Evolutionary conservation across 2,113 vertebrate species (phyloP), one percentile per base, ranked within the genome.

Genomic region (Gobio gobio): DNA sequence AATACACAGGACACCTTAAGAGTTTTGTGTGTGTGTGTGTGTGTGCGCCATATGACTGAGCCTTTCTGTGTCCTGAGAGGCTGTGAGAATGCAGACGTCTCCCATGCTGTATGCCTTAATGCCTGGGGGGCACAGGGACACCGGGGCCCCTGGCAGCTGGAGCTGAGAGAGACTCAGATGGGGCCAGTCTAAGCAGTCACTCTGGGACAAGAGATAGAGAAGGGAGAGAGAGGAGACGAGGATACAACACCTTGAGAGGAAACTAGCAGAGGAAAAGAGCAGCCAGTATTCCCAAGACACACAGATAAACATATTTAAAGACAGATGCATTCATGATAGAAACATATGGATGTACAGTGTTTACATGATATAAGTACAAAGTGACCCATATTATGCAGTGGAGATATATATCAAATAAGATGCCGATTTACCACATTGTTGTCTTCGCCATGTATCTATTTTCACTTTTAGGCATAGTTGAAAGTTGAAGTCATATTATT

Each of bases 111-210:
- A 85, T 64, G 80, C 33, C 80, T 88, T 87, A 90, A 87, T 90
- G 91, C 92, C 92, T 88, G 88, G 90, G 92, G 93, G 92, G 91
- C 92, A 90, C 33, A 91, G 93, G 92, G 93, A 94, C 89, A 90
- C 91, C 78, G 82, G 89, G 86, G 90, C 92, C 92, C 93, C 90
- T 26, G 90, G 93, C 92, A 88, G 91, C 88, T 92, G 89, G 89
- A 93, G 92, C 92, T 93, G 90, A 94, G 92, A 93, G 93, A 93
- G 93, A 88, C 92, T 94, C 94, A 94, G 93, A 94, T 94, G 93
- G 93, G 89, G 91, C 49, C 49, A 4, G 2, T 90, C 92, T 91
- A 58, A 89, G 90, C 90, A 91, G 89, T 90, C 91, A 91, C 91
- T 89, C 87, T 87, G 88, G 86, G 87, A 84, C 74, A 89, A 54